A percentile compares a stretch with the other conserved stretches of the same genome.
phyloP scores from a whole-genome alignment of 2,113 vertebrate species.

The Corythaixoides concolor region DNA sequence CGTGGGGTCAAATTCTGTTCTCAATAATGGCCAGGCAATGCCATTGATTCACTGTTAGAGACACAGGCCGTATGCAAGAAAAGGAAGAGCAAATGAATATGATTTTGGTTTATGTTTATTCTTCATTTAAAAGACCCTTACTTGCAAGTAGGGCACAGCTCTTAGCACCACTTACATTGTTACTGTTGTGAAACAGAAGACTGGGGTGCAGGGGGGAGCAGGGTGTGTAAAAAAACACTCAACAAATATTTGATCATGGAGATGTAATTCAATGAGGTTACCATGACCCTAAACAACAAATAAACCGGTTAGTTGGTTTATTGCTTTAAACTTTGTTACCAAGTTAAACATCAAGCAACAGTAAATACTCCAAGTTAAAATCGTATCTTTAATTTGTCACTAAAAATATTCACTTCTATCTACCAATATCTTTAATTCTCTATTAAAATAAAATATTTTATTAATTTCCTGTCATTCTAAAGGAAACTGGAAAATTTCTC shows the following conservation, averaged over 20 bases:
- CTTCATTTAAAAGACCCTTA: background rate
- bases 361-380: background rate
- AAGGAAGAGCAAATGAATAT: background rate
- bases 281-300: slow-evolving; percentile 59
- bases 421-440: background rate
- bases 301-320: background rate
- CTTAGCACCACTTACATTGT: background rate
- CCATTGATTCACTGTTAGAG: background rate
- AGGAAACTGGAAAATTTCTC: background rate
- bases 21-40: background rate
- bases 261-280: slow-evolving; percentile 35
- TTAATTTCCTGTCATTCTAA: background rate
- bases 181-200: slow-evolving; percentile 37
- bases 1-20: background rate
- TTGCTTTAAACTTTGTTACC: background rate
- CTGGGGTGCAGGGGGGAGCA: background rate
- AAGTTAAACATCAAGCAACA: slow-evolving; percentile 26
- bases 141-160: background rate
- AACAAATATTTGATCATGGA: slow-evolving; percentile 65
- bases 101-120: background rate
- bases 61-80: background rate
- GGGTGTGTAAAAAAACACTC: background rate
- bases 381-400: background rate
- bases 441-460: background rate
- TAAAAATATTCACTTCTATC: background rate